phyloP scores from a whole-genome alignment of 2,797 vertebrate genomes.

The Bovichtus variegatus region DNA sequence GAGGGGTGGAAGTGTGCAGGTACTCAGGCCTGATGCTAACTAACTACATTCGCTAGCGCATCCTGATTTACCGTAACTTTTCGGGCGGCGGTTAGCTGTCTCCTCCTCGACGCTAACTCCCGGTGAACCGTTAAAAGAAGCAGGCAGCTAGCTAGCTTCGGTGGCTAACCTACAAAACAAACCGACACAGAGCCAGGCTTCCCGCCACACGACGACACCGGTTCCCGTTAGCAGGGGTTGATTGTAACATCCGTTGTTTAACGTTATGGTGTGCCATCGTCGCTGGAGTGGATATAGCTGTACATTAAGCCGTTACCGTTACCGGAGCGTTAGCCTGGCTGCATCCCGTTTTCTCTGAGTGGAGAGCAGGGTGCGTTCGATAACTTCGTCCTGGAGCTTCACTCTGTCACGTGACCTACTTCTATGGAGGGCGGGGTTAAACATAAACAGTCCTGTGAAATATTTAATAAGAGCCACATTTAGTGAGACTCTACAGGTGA shows the following conservation, averaged over 20 bases:
- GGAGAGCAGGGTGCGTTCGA: not conserved
- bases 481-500: too few relatives aligned
- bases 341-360: slow-evolving; percentile 28
- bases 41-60: slow-evolving; percentile 31
- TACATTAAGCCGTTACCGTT: slow-evolving; percentile 4
- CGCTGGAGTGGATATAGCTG: not conserved
- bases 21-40: slow-evolving; percentile 52
- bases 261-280: slow-evolving; percentile 2
- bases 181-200: not conserved
- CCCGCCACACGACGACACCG: slow-evolving; percentile 15
- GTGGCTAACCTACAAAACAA: slow-evolving; percentile 41
- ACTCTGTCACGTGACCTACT: too few relatives aligned
- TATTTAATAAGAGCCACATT: too few relatives aligned
- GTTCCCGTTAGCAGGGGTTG: not conserved
- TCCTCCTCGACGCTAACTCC: slow-evolving; percentile 6
- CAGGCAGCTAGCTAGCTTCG: slow-evolving; percentile 31
- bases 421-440: too few relatives aligned
- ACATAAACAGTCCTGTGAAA: too few relatives aligned
- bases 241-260: not conserved
- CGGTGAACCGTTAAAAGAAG: not conserved
- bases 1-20: slow-evolving; percentile 8
- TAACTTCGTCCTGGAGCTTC: too few relatives aligned
- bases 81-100: not conserved
- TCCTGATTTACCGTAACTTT: not conserved
- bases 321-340: not conserved